These are phyloP conservation scores for Nomada fucata DNA, from an alignment of 2,888 invertebrate species.

Conservation along the genomic window DNA sequence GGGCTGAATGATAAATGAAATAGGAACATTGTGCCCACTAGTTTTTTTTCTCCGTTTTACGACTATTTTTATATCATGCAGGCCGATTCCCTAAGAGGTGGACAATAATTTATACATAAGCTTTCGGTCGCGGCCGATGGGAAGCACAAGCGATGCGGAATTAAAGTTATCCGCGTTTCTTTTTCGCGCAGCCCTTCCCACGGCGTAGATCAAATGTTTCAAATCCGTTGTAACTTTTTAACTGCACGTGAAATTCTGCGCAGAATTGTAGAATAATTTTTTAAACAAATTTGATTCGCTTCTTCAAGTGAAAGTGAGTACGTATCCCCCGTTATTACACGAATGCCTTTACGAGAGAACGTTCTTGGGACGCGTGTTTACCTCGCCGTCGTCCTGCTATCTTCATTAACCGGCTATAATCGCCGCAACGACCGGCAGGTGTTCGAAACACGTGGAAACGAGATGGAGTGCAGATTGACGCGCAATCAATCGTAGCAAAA, in stretches of 20 bases:
- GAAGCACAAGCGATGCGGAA: background rate
- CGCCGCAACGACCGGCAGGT: background rate
- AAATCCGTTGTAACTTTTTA: too few species aligned
- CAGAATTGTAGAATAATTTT: too few species aligned
- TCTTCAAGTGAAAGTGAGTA: too few species aligned
- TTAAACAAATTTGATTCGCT: too few species aligned
- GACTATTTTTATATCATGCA: slow-evolving; percentile 26
- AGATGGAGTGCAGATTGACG: background rate
- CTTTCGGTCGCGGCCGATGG: background rate
- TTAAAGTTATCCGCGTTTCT: background rate
- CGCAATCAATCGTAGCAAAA: background rate
- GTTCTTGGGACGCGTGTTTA: background rate
- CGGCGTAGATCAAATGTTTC: too few species aligned
- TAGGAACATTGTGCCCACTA: slow-evolving; percentile 7
- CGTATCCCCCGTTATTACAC: too few species aligned
- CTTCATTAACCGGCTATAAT: slow-evolving; percentile 27
- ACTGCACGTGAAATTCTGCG: too few species aligned
- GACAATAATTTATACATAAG: slow-evolving; percentile 10
- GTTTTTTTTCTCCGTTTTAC: slow-evolving; percentile 16
- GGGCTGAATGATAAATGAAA: slow-evolving; percentile 51
- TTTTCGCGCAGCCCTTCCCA: too few species aligned
- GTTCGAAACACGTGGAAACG: background rate
- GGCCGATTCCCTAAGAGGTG: background rate
- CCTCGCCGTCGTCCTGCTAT: slow-evolving; percentile 21
- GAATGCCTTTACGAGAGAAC: too few species aligned